phyloP scores from a whole-genome alignment of 2,797 vertebrate genomes.

The Monodelphis domestica region DNA sequence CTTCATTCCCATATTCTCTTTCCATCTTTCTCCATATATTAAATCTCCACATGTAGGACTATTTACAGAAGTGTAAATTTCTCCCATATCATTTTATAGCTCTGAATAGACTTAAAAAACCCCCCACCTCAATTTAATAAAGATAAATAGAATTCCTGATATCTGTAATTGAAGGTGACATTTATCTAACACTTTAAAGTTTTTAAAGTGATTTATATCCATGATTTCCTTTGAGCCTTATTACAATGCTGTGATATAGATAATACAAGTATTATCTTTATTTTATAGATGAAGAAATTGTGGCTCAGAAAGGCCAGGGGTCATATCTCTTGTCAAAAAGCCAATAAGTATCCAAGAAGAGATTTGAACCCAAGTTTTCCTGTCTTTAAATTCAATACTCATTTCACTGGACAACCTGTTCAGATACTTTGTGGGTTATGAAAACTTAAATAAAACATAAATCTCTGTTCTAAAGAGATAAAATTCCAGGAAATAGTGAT shows the following conservation, averaged over 20 bases:
- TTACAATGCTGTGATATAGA: neutral
- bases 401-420: neutral
- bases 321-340: neutral
- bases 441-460: neutral
- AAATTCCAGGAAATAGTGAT: neutral
- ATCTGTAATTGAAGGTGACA: neutral
- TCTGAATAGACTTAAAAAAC: constrained; percentile 37
- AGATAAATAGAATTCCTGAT: neutral
- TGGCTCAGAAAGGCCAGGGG: neutral
- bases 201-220: neutral
- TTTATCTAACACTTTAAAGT: neutral
- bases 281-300: neutral
- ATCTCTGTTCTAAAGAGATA: neutral
- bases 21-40: neutral
- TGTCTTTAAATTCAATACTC: neutral
- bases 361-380: neutral
- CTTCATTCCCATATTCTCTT: neutral
- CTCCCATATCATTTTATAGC: neutral
- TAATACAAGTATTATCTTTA: neutral
- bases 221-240: neutral
- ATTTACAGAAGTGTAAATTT: neutral
- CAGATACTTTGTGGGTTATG: neutral
- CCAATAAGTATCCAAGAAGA: neutral
- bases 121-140: constrained; percentile 14
- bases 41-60: constrained; percentile 1